Evolutionary conservation across 2,797 vertebrate species (phyloP).

Genomic region (Prionace glauca): DNA sequence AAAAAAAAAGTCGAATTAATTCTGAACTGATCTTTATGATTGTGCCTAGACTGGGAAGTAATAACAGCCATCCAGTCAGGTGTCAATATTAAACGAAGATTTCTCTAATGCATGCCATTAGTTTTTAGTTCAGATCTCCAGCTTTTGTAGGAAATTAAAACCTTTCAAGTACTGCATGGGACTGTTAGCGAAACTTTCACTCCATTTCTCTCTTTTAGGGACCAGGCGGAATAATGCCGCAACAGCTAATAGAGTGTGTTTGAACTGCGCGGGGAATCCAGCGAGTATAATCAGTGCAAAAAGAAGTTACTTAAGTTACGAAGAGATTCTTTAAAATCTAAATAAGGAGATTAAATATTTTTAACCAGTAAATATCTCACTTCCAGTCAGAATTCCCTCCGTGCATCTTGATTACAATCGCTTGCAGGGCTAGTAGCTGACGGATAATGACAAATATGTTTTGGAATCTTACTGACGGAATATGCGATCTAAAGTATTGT

Average conservation of each 20-base stretch:
- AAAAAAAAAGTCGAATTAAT: background rate
- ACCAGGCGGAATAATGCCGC: too few species aligned
- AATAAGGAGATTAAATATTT: background rate
- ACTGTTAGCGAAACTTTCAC: background rate
- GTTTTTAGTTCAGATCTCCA: background rate
- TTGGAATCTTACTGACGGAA: background rate
- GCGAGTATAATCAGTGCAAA: background rate
- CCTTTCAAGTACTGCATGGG: background rate
- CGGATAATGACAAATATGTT: background rate
- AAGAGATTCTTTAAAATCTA: too few species aligned
- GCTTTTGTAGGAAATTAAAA: background rate
- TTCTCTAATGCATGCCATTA: background rate
- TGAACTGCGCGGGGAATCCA: background rate
- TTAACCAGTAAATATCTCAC: background rate
- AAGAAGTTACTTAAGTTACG: background rate
- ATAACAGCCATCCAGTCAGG: background rate
- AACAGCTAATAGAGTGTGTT: too few species aligned
- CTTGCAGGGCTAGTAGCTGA: background rate
- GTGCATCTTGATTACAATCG: background rate
- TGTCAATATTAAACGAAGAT: background rate
- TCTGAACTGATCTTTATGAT: background rate
- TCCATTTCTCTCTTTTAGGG: background rate
- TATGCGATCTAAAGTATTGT: too few species aligned
- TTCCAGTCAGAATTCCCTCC: background rate
- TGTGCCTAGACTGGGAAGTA: background rate